These are phyloP conservation scores for Hydrozoanthus tunicans DNA, from an alignment of 64 coral and sea anemone genomes.

Conservation along the genomic window DNA sequence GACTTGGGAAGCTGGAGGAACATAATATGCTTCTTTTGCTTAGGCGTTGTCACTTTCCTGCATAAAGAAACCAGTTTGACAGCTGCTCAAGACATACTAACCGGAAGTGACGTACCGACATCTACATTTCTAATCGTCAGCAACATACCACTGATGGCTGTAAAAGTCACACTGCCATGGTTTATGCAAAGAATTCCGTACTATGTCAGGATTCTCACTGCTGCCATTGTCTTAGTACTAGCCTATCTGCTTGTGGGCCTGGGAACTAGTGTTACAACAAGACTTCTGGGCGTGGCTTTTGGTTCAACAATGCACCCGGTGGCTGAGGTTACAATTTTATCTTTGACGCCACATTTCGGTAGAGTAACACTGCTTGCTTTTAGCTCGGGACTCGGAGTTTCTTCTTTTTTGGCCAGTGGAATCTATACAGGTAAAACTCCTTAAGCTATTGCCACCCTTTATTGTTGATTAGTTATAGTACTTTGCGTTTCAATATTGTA, in stretches of 20 bases:
- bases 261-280: constrained; percentile 22
- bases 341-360: constrained; percentile 9
- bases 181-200: constrained; percentile 20
- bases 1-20: constrained; percentile 21
- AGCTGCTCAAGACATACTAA: constrained; percentile 37
- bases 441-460: not conserved
- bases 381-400: constrained; percentile 43
- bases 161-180: constrained; percentile 35
- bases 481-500: no score
- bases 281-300: constrained; percentile 20
- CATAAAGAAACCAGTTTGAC: constrained; percentile 37
- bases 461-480: no score
- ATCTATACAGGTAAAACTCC: constrained; percentile 12
- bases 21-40: constrained; percentile 19
- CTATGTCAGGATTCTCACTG: not conserved
- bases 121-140: constrained; percentile 24
- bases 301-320: constrained; percentile 40
- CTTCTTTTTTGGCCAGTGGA: not conserved
- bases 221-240: not conserved
- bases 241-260: constrained; percentile 34
- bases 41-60: constrained; percentile 14
- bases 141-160: constrained; percentile 1
- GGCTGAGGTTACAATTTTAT: constrained; percentile 23
- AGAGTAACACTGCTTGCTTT: constrained; percentile 32
- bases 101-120: constrained; percentile 19